These are phyloP conservation scores for Phlogophora meticulosa DNA, from an alignment of 2,888 invertebrate genomes.

Conservation along the genomic window DNA sequence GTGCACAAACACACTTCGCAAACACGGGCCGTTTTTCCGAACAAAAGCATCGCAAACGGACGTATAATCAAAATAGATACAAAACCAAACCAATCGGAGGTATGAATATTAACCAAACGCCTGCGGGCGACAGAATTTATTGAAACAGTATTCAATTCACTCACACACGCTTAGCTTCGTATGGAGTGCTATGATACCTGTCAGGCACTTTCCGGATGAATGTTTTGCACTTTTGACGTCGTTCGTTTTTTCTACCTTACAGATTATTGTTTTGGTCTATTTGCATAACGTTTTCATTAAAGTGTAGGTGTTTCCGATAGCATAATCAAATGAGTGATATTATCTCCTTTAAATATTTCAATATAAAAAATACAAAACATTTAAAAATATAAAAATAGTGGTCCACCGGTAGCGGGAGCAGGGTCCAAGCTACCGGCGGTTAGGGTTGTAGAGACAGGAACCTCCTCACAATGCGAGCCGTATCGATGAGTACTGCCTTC, in stretches of 20 bases:
- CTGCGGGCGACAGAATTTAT: constrained; percentile 28
- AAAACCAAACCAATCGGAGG: constrained; percentile 50
- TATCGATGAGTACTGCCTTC: too few relatives aligned
- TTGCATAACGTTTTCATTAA: not conserved
- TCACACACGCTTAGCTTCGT: constrained; percentile 15
- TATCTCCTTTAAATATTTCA: too few relatives aligned
- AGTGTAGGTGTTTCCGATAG: not conserved
- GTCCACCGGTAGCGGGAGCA: too few relatives aligned
- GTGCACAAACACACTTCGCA: constrained; percentile 40
- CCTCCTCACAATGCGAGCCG: too few relatives aligned
- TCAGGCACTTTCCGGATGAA: constrained; percentile 9
- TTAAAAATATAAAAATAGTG: too few relatives aligned
- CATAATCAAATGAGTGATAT: not conserved
- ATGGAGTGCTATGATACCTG: constrained; percentile 25
- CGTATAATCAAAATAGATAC: constrained; percentile 43
- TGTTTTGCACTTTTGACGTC: not conserved
- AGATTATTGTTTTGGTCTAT: not conserved
- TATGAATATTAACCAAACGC: constrained; percentile 41
- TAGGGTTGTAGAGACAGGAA: too few relatives aligned
- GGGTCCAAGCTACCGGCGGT: too few relatives aligned
- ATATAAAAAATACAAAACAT: too few relatives aligned
- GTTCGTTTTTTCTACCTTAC: not conserved
- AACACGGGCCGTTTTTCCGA: constrained; percentile 34
- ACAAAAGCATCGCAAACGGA: constrained; percentile 28
- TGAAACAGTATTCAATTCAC: constrained; percentile 35